These are phyloP conservation scores for Drosophila eugracilis DNA, from an alignment of 1,140 invertebrate species.

Conservation along the genomic window DNA sequence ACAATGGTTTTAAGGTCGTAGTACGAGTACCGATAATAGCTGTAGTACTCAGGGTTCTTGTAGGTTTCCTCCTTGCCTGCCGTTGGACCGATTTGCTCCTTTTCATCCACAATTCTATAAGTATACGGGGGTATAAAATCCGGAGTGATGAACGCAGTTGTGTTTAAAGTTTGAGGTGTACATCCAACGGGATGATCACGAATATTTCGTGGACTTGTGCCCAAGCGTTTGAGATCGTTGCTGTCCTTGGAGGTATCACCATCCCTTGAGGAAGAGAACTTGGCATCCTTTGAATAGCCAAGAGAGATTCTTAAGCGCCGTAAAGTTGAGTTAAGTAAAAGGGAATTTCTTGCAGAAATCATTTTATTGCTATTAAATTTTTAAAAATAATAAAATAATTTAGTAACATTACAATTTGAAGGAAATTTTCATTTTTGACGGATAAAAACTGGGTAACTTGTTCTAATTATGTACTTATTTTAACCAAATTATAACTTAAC, in stretches of 20 bases:
- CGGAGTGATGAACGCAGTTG: conserved; percentile 17
- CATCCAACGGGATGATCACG: conserved; percentile 14
- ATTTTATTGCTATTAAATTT: background rate
- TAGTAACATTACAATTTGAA: no score
- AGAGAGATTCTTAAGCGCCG: background rate
- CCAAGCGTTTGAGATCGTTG: conserved; percentile 1
- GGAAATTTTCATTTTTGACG: no score
- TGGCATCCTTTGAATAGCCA: background rate
- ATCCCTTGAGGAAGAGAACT: background rate
- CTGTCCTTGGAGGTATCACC: background rate
- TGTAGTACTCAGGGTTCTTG: conserved; percentile 60
- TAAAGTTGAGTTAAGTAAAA: background rate
- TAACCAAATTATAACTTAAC: no score
- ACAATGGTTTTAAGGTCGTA: conserved; percentile 25
- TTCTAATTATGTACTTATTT: no score
- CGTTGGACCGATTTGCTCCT: conserved; percentile 49
- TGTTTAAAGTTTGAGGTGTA: conserved; percentile 4
- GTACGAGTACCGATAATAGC: conserved; percentile 60
- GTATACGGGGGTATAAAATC: conserved; percentile 11
- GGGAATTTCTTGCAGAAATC: background rate
- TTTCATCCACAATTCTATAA: background rate
- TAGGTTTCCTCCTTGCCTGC: conserved; percentile 50
- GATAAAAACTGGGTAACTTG: no score
- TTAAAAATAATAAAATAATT: background rate
- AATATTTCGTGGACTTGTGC: background rate